Conservation (phyloP, 2,888 invertebrate genomes). For the Epistrophella euchroma region DNA sequence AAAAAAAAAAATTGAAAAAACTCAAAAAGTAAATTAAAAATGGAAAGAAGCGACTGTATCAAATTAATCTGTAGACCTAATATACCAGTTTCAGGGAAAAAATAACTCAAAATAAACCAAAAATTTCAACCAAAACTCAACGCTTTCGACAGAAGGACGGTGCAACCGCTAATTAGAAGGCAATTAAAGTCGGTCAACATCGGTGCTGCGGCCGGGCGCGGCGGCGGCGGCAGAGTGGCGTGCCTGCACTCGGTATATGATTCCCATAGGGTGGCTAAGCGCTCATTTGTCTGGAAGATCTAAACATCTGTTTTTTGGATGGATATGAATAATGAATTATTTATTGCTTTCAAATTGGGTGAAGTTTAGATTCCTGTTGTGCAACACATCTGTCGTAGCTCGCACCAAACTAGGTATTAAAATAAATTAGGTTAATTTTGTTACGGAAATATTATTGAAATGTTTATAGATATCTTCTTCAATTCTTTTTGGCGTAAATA, state of each 20-base stretch:
- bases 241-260: conserved; percentile 6
- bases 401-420: too few species aligned
- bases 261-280: conserved; percentile 34
- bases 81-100: conserved; percentile 21
- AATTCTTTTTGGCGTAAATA: too few species aligned
- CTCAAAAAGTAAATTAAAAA: conserved; percentile 37
- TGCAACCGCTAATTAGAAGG: conserved; percentile 69
- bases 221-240: too few species aligned
- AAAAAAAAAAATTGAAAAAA: conserved; percentile 14
- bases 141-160: conserved; percentile 55
- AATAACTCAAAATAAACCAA: conserved; percentile 31
- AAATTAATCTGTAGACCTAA: conserved; percentile 33
- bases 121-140: conserved; percentile 47
- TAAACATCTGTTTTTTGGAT: conserved; percentile 42
- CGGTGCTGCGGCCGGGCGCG: too few species aligned
- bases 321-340: conserved; percentile 34
- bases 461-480: too few species aligned
- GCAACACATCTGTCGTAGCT: background rate
- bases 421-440: background rate
- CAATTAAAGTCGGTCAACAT: conserved; percentile 69
- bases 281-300: conserved; percentile 25
- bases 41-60: conserved; percentile 20
- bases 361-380: conserved; percentile 53
- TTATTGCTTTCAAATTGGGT: conserved; percentile 55
- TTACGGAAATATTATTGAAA: background rate